Base-by-base conservation (phyloP, 2,797 vertebrate genomes). In the Coluber constrictor region DNA sequence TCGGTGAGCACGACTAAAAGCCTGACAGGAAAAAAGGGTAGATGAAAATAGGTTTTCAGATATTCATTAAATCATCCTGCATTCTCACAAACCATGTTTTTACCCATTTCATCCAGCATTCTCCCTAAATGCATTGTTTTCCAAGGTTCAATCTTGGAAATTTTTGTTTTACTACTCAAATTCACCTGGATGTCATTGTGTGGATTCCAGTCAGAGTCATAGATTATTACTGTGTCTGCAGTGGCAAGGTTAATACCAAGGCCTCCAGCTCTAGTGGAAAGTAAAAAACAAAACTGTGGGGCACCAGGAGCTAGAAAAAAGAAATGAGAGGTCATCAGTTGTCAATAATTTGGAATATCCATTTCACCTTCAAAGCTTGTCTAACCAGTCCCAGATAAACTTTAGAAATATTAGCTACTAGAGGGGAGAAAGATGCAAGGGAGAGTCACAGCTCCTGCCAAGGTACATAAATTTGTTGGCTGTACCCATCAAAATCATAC, bases 191-290 rank as follows among this genome's bases (percentile, higher is more conserved):
- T 99, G 96, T 99, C 99, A 86, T 99, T 99, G 97, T 99, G 99
- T 3, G 99, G 99, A 96, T 99, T 99, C 99, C 99, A 99, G 97
- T 99, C 99, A 4, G 99, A 99, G 96, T 99, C 99, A 5, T 99
- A 99, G 94, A 99, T 99, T 94, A 99, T 98, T 94, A 99, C 99
- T 5, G 99, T 99, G 97, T 99, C 99, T 63, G 99, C 99, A 47
- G 99, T 99, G 89, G 99, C 99, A 83, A 99, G 97, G 95, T 99
- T 99, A 97, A 99, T 99, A 66, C 99, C 99, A 96, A 99, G 98
- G 92, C 99, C 99, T 25, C 99, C 99, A 87, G 99, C 99, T 97
- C 99, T 98, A 94, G 99, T 99, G 55, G 99, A 99, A 94, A 99
- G 98, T 90, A 99, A 98, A 96, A 99, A 99, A 89, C 99, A 99